These are phyloP conservation scores for Microcebus jonahi DNA, from an alignment of 2,113 vertebrate genomes.

Conservation along the genomic window DNA sequence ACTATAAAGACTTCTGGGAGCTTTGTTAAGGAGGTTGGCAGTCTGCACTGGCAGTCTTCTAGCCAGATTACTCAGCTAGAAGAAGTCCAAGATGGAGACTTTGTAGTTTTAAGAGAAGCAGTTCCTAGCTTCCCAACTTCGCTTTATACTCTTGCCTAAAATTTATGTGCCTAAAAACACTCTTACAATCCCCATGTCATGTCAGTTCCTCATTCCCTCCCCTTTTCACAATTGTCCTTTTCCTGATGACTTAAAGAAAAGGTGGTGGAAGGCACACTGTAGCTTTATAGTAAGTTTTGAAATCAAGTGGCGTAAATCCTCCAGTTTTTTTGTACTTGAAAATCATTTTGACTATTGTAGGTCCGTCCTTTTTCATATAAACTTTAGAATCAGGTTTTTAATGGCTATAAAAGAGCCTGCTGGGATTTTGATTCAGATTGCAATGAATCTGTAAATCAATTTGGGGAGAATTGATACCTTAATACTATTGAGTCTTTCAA, in stretches of 20 bases:
- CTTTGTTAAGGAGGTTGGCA: neutral
- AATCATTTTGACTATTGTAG: neutral
- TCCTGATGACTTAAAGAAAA: neutral
- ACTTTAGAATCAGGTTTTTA: neutral
- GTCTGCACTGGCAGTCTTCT: neutral
- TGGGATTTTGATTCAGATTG: neutral
- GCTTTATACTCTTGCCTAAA: neutral
- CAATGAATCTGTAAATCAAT: neutral
- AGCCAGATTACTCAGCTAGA: neutral
- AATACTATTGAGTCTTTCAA: neutral
- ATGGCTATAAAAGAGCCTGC: neutral
- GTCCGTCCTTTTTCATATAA: neutral
- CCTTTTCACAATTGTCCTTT: neutral
- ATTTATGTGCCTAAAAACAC: neutral
- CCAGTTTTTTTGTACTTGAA: neutral
- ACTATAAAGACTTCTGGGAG: neutral
- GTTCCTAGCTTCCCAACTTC: neutral
- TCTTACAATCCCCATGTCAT: neutral
- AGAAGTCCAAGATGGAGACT: neutral
- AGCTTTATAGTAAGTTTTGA: neutral
- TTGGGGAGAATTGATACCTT: neutral
- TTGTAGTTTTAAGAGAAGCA: neutral
- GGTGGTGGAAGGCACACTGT: neutral
- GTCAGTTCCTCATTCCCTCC: neutral
- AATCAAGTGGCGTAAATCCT: neutral